Evolutionary conservation across 1,140 invertebrate genomes (phyloP).

Genomic region (Eubasilissa regina): DNA sequence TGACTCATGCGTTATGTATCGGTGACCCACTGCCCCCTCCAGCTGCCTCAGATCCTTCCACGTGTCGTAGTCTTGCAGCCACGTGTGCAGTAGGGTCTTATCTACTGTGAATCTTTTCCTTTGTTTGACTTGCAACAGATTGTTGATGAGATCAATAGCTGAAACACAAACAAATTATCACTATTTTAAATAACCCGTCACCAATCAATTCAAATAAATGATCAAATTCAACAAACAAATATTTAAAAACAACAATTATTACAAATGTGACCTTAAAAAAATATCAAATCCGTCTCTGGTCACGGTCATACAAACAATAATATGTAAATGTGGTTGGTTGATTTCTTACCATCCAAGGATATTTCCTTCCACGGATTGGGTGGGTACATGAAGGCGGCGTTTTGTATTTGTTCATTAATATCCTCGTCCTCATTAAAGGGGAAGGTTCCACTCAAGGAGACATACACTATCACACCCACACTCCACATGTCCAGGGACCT

Average conservation of each 20-base stretch:
- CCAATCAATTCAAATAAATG: not conserved
- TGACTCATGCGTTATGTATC: conserved; percentile 96
- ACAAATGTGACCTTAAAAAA: too few species aligned
- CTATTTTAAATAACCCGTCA: too few species aligned
- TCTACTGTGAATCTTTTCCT: conserved; percentile 97
- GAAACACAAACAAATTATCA: conserved; percentile 49
- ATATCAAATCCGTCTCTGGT: too few species aligned
- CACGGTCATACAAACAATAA: too few species aligned
- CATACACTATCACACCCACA: conserved; percentile 98
- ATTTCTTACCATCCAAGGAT: conserved; percentile 87
- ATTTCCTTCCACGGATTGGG: conserved; percentile 98
- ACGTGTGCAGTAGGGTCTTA: conserved; percentile 94
- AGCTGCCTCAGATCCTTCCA: conserved; percentile 95
- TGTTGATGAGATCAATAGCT: conserved; percentile 99
- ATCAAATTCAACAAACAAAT: too few species aligned
- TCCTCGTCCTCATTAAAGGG: conserved; percentile 99
- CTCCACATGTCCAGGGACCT: conserved; percentile 99
- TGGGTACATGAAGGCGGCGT: conserved; percentile 99
- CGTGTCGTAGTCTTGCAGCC: conserved; percentile 96
- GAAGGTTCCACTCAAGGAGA: conserved; percentile 96
- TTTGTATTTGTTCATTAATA: conserved; percentile 99
- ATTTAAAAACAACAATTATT: too few species aligned
- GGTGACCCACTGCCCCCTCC: conserved; percentile 86
- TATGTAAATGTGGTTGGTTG: too few species aligned
- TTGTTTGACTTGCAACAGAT: conserved; percentile 98